Base-by-base conservation (phyloP, 2,888 invertebrate species). In the Dione vanillae region DNA sequence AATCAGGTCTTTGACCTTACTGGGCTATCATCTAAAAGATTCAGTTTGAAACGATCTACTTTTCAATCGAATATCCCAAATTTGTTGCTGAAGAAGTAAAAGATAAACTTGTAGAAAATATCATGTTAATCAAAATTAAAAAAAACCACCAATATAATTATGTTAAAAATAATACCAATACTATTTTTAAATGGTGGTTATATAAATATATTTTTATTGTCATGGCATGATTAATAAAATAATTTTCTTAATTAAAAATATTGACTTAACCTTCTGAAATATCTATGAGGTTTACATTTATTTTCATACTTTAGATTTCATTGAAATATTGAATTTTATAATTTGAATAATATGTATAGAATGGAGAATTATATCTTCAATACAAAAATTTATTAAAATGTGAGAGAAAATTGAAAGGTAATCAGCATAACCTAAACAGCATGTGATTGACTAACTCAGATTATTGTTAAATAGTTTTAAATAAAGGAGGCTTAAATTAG, bases 1-100 rank as follows among this genome's bases (percentile, higher is more conserved):
- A 66, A 72, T 59, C 54, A 66, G 72, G 72, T 72, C 72, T 72
- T 65, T 72, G 72, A 72, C 72, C 72, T 51, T 59, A 20, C n/a
- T 12, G 37, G 54, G 54, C n/a, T 67, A 45, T 16, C 47, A 69
- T 64, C 37, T 54, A 61, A 20, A 20, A 64, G 20, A 54, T 27
- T 51, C 12, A 40, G 10, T 51, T 37, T n/a, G n/a, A 43, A 6
- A 19, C 35, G 27, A 49, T 19, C 56, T 16, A 37, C 19, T 64
- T 49, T 19, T 40, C 49, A 19, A 64, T 64, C 9, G 16, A 14
- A 51, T 20, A 47, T 3, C 9, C 14, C 16, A 37, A 19, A 3
- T 20, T 20, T 27, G 27, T 43, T 61, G 43, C 43, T 45, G 45
- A 61, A 3, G 27, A 61, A 43, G n/a, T 27, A 45, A 61, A 61